phyloP scores from a whole-genome alignment of 2,113 vertebrate species.

The Cochlearius cochlearius region DNA sequence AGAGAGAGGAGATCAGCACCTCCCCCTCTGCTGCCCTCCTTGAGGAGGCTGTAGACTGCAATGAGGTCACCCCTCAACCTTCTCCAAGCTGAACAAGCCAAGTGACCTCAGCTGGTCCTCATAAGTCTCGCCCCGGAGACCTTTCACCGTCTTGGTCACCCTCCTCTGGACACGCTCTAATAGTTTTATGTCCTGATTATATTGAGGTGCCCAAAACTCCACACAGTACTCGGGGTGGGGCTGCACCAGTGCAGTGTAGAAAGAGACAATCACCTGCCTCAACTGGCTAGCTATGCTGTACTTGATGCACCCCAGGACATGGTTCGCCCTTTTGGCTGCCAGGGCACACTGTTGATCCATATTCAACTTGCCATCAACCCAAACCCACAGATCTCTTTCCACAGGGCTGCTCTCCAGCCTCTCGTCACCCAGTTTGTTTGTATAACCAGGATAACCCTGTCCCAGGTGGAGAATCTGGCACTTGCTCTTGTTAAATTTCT shows the following conservation, averaged over 20 bases:
- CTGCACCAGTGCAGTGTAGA: background rate
- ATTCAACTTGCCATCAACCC: background rate
- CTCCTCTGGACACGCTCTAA: background rate
- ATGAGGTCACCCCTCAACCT: background rate
- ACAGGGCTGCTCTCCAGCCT: accelerated
- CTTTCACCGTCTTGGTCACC: background rate
- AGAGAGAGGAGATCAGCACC: background rate
- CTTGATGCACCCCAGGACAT: background rate
- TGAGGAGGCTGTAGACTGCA: background rate
- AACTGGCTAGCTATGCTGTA: no score
- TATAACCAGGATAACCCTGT: background rate
- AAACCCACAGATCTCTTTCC: background rate
- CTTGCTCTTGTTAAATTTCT: background rate
- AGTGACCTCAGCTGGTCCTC: background rate
- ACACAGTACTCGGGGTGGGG: no score
- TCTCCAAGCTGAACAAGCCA: background rate
- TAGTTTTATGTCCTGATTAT: background rate
- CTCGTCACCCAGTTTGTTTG: accelerated
- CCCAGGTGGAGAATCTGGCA: background rate
- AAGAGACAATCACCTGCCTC: background rate
- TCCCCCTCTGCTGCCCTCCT: accelerated
- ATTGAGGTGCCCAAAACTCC: background rate
- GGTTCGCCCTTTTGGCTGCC: background rate
- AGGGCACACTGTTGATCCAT: background rate
- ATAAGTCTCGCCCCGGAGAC: background rate